These are phyloP conservation scores for Leptopterna dolabrata DNA, from an alignment of 2,888 invertebrate genomes.

Conservation along the genomic window DNA sequence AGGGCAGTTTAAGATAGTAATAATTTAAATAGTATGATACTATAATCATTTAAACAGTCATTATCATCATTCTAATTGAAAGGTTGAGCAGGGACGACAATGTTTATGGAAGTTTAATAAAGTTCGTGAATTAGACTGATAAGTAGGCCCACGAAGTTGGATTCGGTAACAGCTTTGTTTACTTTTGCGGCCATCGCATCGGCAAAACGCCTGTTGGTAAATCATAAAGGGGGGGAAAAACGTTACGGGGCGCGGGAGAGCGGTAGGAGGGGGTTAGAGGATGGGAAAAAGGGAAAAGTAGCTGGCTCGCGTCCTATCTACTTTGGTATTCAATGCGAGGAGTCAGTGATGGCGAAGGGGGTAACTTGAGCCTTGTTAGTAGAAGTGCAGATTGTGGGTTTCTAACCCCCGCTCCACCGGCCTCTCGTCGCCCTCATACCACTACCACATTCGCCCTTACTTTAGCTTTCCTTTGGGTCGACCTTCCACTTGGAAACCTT, in stretches of 20 bases:
- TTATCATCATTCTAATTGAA: too few species aligned
- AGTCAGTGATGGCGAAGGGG: conserved; percentile 21
- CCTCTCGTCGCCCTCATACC: not conserved
- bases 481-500: not conserved
- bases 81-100: too few species aligned
- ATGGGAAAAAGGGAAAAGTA: not conserved
- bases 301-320: conserved; percentile 38
- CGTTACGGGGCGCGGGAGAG: too few species aligned
- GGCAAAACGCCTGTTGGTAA: not conserved
- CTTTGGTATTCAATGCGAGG: conserved; percentile 38
- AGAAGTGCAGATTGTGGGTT: conserved; percentile 50
- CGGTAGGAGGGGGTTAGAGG: not conserved
- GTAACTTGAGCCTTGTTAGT: conserved; percentile 54
- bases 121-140: too few species aligned
- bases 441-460: not conserved
- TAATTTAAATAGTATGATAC: too few species aligned
- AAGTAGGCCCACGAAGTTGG: too few species aligned
- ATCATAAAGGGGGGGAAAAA: not conserved
- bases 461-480: conserved; percentile 16
- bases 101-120: too few species aligned
- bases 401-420: not conserved
- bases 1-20: too few species aligned
- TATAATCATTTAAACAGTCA: too few species aligned
- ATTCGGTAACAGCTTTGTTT: too few species aligned
- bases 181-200: too few species aligned